These are phyloP conservation scores for Sylvicola fuscatus DNA, from an alignment of 2,888 invertebrate species.

Conservation along the genomic window DNA sequence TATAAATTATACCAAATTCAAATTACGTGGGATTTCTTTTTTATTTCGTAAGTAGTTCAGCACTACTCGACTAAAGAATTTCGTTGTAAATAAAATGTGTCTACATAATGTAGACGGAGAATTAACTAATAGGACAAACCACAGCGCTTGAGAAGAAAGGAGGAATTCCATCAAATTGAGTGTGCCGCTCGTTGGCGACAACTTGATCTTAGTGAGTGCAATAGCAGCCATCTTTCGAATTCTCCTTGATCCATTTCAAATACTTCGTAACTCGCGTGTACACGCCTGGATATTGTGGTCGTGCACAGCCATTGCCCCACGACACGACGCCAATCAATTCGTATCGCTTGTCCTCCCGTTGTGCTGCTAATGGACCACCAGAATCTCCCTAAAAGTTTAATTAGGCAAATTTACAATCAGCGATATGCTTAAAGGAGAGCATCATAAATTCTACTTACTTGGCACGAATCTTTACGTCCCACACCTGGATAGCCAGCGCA, in stretches of 20 bases:
- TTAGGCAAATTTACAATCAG: conserved; percentile 13
- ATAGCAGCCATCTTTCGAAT: conserved; percentile 64
- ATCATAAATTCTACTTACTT: conserved; percentile 34
- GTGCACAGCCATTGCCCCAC: conserved; percentile 78
- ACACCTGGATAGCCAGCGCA: conserved; percentile 56
- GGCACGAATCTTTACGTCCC: conserved; percentile 63
- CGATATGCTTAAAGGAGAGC: not conserved
- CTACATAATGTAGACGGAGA: too few relatives aligned
- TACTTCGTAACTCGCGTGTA: conserved; percentile 69
- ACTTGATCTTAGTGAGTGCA: conserved; percentile 27
- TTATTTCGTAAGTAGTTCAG: too few relatives aligned
- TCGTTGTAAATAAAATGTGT: not conserved
- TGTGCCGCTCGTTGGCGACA: not conserved
- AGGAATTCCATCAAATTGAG: not conserved
- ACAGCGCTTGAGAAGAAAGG: too few relatives aligned
- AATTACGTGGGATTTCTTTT: too few relatives aligned
- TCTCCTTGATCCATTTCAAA: conserved; percentile 58
- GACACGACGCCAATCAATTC: conserved; percentile 74
- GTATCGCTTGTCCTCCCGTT: conserved; percentile 46
- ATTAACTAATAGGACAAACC: too few relatives aligned
- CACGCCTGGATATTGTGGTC: conserved; percentile 68
- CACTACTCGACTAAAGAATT: too few relatives aligned
- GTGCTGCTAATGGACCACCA: conserved; percentile 48
- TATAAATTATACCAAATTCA: too few relatives aligned
- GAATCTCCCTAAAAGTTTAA: conserved; percentile 22